Percentiles rank a stretch among this genome's conserved stretches.
These are phyloP conservation scores for Coendou prehensilis DNA, from an alignment of 2,797 vertebrate species.

Conservation along the genomic window DNA sequence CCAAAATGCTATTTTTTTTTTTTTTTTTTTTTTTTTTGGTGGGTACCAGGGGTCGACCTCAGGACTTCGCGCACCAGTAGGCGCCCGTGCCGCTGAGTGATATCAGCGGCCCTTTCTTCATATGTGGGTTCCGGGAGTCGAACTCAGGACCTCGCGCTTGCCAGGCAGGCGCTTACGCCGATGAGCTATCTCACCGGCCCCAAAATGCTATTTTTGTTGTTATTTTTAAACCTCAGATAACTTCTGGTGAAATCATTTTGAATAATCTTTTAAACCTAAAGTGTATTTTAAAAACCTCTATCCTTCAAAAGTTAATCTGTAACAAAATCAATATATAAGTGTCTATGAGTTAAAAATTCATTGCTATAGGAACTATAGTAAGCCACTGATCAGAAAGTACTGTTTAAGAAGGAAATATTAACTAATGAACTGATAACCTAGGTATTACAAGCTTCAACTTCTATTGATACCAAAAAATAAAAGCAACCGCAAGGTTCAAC, in stretches of 20 bases:
- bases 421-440: background rate
- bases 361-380: constrained; percentile 1
- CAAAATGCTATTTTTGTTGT: background rate
- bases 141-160: no score
- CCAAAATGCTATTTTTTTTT: background rate
- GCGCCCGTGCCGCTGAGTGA: no score
- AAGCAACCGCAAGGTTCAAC: background rate
- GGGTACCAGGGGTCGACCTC: no score
- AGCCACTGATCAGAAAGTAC: constrained; percentile 10
- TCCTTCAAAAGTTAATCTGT: constrained; percentile 55
- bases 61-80: no score
- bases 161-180: no score
- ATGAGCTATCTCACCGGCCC: no score
- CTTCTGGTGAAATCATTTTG: constrained; percentile 16
- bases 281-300: constrained; percentile 41
- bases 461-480: constrained; percentile 38
- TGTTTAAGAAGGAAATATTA: background rate
- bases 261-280: constrained; percentile 30
- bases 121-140: no score
- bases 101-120: no score
- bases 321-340: constrained; percentile 28
- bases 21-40: background rate
- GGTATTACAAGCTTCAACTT: background rate
- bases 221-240: constrained; percentile 39
- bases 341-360: constrained; percentile 1